Conservation (phyloP, 2,888 invertebrate genomes). For the Tetramorium bicarinatum region DNA sequence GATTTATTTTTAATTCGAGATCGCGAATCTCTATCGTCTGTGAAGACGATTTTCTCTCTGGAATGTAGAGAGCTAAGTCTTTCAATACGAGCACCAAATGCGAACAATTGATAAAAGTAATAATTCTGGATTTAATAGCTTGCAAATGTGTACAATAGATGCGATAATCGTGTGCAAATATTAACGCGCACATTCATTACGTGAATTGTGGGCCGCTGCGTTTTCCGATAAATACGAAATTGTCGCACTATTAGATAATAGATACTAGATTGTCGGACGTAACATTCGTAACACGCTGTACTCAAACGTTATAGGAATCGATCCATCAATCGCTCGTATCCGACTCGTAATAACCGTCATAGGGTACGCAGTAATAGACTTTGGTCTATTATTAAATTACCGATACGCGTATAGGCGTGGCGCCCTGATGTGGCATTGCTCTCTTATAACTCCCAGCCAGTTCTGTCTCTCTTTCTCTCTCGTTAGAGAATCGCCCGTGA, state of each 20-base stretch:
- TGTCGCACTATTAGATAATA: not conserved
- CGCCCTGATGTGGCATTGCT: conserved; percentile 34
- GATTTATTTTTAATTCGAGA: not conserved
- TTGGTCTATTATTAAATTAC: conserved; percentile 51
- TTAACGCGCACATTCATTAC: not conserved
- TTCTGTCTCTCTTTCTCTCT: not conserved
- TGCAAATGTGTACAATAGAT: not conserved
- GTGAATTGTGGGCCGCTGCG: not conserved
- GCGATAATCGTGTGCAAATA: not conserved
- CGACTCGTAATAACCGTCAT: conserved; percentile 21
- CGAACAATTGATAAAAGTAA: not conserved
- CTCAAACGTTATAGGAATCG: conserved; percentile 7
- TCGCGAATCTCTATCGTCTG: not conserved
- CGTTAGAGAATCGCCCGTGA: conserved; percentile 33
- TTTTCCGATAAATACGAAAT: not conserved
- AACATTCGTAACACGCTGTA: not conserved
- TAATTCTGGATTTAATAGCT: not conserved
- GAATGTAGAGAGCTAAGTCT: not conserved
- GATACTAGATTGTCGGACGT: not conserved
- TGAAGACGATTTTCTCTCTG: not conserved
- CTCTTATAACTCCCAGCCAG: conserved; percentile 4
- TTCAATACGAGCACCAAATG: not conserved
- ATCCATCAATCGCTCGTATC: conserved; percentile 18
- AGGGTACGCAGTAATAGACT: conserved; percentile 22
- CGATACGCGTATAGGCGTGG: conserved; percentile 35